phyloP scores from a whole-genome alignment of 1,140 invertebrate species.

The Drosophila sp. region DNA sequence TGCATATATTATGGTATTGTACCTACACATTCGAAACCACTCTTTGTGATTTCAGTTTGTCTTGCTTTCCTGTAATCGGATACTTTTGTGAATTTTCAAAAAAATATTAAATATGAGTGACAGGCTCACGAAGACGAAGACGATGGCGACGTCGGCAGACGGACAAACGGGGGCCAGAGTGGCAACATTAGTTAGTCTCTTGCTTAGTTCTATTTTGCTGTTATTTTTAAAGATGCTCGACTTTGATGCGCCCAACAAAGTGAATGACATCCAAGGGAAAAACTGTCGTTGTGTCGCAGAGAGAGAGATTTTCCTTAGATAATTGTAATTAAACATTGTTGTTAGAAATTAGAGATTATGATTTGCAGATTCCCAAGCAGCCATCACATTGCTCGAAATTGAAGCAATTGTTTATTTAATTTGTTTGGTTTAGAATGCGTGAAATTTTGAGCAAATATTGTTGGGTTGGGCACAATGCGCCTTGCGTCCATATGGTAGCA shows the following conservation, averaged over 20 bases:
- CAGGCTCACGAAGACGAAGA: slow-evolving; percentile 55
- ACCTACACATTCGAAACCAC: slow-evolving; percentile 53
- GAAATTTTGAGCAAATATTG: slow-evolving; percentile 73
- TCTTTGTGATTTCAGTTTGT: slow-evolving; percentile 81
- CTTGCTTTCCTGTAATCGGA: slow-evolving; percentile 80
- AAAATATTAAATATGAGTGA: slow-evolving; percentile 81
- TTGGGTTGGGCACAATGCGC: slow-evolving; percentile 32
- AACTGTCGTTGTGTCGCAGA: slow-evolving; percentile 45
- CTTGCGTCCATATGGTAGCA: slow-evolving; percentile 71
- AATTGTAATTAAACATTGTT: slow-evolving; percentile 60
- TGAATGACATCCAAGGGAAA: slow-evolving; percentile 72
- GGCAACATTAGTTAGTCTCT: slow-evolving; percentile 59
- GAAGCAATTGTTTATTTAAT: slow-evolving; percentile 60
- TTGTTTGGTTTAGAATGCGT: slow-evolving; percentile 49
- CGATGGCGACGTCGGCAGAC: slow-evolving; percentile 37
- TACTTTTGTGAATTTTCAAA: slow-evolving; percentile 81
- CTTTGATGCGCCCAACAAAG: slow-evolving; percentile 71
- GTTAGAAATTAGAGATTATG: slow-evolving; percentile 10
- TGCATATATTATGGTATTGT: not conserved
- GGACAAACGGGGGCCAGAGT: slow-evolving; percentile 15
- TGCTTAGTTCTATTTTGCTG: slow-evolving; percentile 47
- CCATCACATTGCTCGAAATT: slow-evolving; percentile 48
- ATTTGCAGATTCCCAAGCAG: slow-evolving; percentile 28
- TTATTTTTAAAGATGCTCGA: slow-evolving; percentile 76
- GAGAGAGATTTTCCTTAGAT: slow-evolving; percentile 27